Conservation (phyloP, 2,113 vertebrate genomes). For the Bos taurus region ARS-UCD2.0 NC_037354.1:41633001-41633500, state of each 20-base stretch:
- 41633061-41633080: background rate
- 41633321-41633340: background rate
- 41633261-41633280: background rate
- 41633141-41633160: too few relatives aligned
- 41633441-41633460: background rate
- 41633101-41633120: background rate
- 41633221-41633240: background rate
- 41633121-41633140: background rate
- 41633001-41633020: background rate
- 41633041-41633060: background rate
- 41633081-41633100: background rate
- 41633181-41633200: background rate
- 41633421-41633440: background rate
- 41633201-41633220: background rate
- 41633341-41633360: background rate
- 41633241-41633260: background rate
- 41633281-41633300: background rate
- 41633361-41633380: background rate
- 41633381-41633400: background rate
- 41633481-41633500: background rate
- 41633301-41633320: background rate
- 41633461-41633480: background rate
- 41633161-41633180: background rate
- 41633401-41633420: rapidly evolving
- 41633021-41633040: background rate